phyloP scores from a whole-genome alignment of 1,140 invertebrate genomes.

The Oedothorax gibbosus region DNA sequence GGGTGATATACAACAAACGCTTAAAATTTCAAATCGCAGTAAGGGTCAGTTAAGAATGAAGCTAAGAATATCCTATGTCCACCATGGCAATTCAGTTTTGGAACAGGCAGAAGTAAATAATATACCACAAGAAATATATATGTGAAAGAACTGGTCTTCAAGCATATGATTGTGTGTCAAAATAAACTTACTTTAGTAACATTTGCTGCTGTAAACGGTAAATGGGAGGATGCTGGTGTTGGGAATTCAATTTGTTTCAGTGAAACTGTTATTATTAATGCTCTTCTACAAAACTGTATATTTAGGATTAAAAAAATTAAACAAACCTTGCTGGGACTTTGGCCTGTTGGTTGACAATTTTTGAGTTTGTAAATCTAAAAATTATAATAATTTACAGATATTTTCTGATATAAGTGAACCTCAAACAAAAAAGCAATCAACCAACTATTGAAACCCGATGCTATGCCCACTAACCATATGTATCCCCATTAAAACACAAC shows the following conservation, averaged over 20 bases:
- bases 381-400: no score
- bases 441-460: no score
- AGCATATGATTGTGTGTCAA: constrained; percentile 3
- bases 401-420: no score
- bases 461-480: no score
- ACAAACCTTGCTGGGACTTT: no score
- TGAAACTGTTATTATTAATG: no score
- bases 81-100: constrained; percentile 80
- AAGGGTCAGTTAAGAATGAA: constrained; percentile 78
- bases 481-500: no score
- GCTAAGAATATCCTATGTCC: constrained; percentile 86
- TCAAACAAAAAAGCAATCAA: no score
- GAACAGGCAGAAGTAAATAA: constrained; percentile 92
- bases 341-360: no score
- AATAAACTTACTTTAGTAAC: constrained; percentile 2
- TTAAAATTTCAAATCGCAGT: constrained; percentile 88
- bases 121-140: constrained; percentile 68
- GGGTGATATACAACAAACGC: constrained; percentile 88
- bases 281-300: no score
- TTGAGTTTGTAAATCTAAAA: no score
- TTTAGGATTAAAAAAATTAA: no score
- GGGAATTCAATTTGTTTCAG: constrained; percentile 31
- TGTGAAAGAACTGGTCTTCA: neutral
- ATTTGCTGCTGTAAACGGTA: constrained; percentile 24
- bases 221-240: constrained; percentile 26